Conservation (phyloP, 1,140 invertebrate genomes). For the Tetramorium alpestre region DNA sequence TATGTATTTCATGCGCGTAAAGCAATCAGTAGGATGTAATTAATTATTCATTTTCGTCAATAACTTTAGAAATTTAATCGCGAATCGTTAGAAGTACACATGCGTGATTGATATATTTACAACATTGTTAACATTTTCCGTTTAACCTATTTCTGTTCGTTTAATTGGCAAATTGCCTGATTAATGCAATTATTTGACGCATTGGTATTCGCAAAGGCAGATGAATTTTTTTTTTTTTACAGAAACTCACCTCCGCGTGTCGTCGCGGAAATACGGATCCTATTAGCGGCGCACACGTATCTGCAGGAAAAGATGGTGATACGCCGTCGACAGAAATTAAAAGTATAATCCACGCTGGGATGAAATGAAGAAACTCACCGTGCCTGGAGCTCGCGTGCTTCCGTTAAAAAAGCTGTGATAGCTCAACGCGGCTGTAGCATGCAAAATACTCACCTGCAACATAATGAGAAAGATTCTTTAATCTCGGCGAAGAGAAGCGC, state of each 20-base stretch:
- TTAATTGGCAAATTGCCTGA: background rate
- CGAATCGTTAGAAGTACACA: background rate
- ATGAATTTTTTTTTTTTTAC: constrained; percentile 2
- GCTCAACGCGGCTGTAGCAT: background rate
- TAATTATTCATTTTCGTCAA: constrained; percentile 12
- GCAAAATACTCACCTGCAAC: constrained; percentile 46
- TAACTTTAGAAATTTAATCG: background rate
- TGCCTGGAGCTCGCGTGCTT: background rate
- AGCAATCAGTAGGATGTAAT: constrained; percentile 2
- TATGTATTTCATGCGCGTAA: background rate
- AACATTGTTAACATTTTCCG: background rate
- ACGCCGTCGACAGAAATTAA: constrained; percentile 48
- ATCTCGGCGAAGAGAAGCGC: background rate
- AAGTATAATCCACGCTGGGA: constrained; percentile 22
- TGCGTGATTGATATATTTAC: background rate
- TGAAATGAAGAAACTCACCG: constrained; percentile 43
- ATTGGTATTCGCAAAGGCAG: background rate
- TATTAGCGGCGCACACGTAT: background rate
- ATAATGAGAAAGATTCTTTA: constrained; percentile 34
- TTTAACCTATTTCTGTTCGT: background rate
- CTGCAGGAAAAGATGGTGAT: background rate
- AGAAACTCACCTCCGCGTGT: background rate
- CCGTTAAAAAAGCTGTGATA: background rate
- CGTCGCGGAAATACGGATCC: constrained; percentile 2
- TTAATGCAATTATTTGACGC: background rate